Percentiles rank a stretch among this genome's conserved stretches.
Evolutionary conservation across 2,888 invertebrate genomes (phyloP).

Genomic region (Phaedon cochleariae): DNA sequence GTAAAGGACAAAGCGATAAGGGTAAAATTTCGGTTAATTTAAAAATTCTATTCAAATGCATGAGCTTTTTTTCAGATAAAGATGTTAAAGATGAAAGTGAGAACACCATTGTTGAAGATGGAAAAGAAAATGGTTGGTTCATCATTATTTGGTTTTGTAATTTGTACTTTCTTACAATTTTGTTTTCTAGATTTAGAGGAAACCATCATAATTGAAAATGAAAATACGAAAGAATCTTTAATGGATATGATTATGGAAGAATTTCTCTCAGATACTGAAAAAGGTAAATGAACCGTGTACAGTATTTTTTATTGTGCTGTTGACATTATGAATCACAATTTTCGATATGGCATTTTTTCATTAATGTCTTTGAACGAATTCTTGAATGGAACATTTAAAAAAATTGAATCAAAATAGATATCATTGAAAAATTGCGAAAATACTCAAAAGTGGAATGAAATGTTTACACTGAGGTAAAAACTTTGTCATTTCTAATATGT

Average conservation of each 20-base stretch:
- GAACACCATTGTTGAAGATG: not conserved
- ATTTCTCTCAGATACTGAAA: conserved; percentile 25
- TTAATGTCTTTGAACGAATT: no score
- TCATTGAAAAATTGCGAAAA: no score
- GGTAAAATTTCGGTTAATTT: not conserved
- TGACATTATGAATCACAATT: no score
- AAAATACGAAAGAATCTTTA: conserved; percentile 22
- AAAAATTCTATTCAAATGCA: not conserved
- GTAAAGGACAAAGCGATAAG: not conserved
- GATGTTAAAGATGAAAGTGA: not conserved
- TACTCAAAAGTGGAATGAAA: no score
- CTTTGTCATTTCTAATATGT: no score
- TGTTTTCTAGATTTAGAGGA: conserved; percentile 8
- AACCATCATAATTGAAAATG: conserved; percentile 10
- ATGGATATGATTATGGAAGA: conserved; percentile 35
- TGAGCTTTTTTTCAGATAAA: not conserved
- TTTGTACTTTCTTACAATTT: not conserved
- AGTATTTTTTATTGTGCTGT: no score
- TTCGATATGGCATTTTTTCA: no score
- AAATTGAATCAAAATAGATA: no score
- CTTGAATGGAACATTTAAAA: no score
- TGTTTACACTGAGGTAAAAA: no score
- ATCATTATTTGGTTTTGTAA: not conserved
- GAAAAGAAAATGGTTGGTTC: not conserved
- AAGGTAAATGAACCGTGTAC: no score